Evolutionary conservation across 2,797 vertebrate species (phyloP).

Genomic region (Acanthis flammea): DNA sequence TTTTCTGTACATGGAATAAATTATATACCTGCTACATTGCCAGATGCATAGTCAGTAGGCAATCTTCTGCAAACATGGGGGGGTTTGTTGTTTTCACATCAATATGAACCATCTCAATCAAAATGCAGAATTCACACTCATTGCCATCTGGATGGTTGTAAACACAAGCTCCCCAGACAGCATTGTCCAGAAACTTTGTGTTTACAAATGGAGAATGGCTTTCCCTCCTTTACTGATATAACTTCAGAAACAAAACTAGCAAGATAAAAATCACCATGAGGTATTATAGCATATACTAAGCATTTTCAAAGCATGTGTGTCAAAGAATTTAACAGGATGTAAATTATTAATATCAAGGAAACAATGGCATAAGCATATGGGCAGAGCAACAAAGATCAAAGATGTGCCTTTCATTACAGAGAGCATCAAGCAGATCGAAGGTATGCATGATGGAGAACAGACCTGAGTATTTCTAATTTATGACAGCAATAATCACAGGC

Average conservation of each 20-base stretch:
- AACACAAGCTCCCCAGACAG: background rate
- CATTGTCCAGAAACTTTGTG: background rate
- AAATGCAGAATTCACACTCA: conserved; percentile 21
- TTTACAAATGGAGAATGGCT: background rate
- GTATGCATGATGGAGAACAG: background rate
- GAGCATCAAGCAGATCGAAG: background rate
- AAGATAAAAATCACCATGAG: background rate
- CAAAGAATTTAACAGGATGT: background rate
- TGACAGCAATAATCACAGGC: background rate
- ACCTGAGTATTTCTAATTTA: background rate
- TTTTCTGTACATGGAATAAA: background rate
- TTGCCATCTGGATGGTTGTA: conserved; percentile 7
- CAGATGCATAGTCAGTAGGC: background rate
- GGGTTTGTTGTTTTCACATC: background rate
- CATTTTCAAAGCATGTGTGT: background rate
- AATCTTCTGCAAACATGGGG: background rate
- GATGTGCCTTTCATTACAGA: background rate
- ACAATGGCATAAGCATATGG: background rate
- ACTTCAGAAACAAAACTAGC: background rate
- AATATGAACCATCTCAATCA: background rate
- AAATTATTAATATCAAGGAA: background rate
- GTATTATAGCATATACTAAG: background rate
- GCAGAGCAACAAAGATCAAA: background rate
- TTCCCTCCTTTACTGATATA: background rate
- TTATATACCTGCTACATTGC: background rate